These are phyloP conservation scores for Rousettus leschenaultii DNA, from an alignment of 2,113 vertebrate species.

Conservation along the genomic window DNA sequence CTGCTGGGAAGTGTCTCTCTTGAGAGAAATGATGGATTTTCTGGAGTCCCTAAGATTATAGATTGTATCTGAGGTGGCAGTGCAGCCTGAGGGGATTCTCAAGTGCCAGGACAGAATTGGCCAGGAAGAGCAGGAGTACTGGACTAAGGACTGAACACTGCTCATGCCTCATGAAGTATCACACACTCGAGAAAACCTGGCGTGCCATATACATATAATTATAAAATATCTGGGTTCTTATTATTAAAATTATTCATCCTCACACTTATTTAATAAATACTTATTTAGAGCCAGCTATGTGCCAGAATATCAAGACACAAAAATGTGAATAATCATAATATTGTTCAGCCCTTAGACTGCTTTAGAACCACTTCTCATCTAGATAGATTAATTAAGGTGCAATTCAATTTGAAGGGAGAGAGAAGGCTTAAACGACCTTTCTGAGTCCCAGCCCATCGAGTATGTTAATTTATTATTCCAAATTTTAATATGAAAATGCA, in stretches of 20 bases:
- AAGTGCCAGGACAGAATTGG: not conserved
- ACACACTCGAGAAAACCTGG: not conserved
- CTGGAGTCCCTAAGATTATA: not conserved
- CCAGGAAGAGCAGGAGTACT: not conserved
- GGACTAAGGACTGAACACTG: not conserved
- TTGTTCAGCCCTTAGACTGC: not conserved
- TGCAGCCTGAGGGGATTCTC: not conserved
- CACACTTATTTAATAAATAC: not conserved
- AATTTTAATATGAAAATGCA: not conserved
- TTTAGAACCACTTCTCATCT: not conserved
- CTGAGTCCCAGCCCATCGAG: not conserved
- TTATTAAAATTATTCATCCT: not conserved
- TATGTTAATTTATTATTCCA: not conserved
- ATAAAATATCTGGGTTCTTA: not conserved
- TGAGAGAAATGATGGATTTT: not conserved
- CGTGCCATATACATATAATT: accelerated
- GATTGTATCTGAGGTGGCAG: not conserved
- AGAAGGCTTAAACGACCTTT: not conserved
- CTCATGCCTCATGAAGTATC: not conserved
- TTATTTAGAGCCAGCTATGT: not conserved
- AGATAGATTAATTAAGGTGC: not conserved
- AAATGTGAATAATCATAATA: not conserved
- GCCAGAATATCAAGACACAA: not conserved
- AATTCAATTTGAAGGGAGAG: not conserved
- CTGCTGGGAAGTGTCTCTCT: not conserved